Conservation (phyloP, 1,140 invertebrate genomes). For the Tachypleus tridentatus region DNA sequence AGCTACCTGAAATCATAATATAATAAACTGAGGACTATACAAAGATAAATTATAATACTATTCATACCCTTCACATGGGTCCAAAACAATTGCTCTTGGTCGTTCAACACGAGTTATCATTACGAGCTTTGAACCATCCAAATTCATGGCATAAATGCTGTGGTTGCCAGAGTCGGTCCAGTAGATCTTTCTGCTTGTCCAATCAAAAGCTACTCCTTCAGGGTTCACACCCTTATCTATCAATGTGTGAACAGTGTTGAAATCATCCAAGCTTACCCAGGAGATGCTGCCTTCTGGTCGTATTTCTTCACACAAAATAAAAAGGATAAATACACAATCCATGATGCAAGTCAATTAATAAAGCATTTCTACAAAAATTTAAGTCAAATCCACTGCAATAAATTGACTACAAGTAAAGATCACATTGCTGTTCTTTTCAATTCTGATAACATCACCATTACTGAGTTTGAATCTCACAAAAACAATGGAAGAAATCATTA, state of each 20-base stretch:
- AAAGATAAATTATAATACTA: too few species aligned
- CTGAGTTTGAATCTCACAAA: too few species aligned
- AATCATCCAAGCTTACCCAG: conserved; percentile 45
- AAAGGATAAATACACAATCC: too few species aligned
- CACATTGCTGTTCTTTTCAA: too few species aligned
- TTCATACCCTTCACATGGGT: conserved; percentile 95
- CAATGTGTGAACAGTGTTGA: conserved; percentile 24
- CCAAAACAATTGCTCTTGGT: conserved; percentile 86
- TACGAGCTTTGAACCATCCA: conserved; percentile 73
- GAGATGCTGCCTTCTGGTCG: conserved; percentile 77
- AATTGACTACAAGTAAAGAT: too few species aligned
- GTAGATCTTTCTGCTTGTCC: conserved; percentile 92
- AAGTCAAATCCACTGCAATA: conserved; percentile 16
- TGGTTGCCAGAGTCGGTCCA: conserved; percentile 93
- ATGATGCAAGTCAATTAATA: conserved; percentile 5
- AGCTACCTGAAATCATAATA: too few species aligned
- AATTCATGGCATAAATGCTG: conserved; percentile 89
- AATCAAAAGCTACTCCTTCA: conserved; percentile 92
- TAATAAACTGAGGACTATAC: too few species aligned
- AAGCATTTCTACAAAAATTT: not conserved
- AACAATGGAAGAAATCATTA: too few species aligned
- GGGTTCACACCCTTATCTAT: conserved; percentile 75
- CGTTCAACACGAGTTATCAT: conserved; percentile 87
- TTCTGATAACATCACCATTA: too few species aligned
- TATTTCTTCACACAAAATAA: too few species aligned